Conservation (phyloP, 2,797 vertebrate species). For the Takifugu ocellatus region DNA sequence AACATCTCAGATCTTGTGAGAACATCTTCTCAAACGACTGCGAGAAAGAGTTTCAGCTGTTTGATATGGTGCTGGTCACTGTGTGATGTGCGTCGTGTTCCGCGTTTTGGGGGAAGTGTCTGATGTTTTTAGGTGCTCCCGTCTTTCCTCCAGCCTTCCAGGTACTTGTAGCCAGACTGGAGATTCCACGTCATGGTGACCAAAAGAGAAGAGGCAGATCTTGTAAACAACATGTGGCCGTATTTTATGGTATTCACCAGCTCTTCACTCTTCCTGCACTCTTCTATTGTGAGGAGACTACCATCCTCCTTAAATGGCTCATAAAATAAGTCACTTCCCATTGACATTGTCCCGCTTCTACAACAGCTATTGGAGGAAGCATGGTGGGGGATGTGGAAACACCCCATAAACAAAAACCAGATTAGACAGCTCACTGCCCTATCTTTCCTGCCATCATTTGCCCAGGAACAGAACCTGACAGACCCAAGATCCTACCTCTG, state of each 20-base stretch:
- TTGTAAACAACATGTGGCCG: slow-evolving; percentile 69
- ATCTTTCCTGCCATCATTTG: slow-evolving; percentile 73
- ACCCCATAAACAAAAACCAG: slow-evolving; percentile 74
- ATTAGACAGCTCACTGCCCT: slow-evolving; percentile 72
- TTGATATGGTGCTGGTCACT: no score
- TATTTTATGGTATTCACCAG: slow-evolving; percentile 59
- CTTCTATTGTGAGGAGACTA: slow-evolving; percentile 54
- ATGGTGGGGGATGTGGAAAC: slow-evolving; percentile 62
- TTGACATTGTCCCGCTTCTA: slow-evolving; percentile 70
- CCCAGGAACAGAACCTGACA: slow-evolving; percentile 58
- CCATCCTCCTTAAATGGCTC: slow-evolving; percentile 70
- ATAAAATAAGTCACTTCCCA: slow-evolving; percentile 79
- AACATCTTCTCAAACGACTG: slow-evolving; percentile 4
- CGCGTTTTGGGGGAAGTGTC: no score
- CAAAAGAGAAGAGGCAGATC: slow-evolving; percentile 57
- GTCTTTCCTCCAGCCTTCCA: no score
- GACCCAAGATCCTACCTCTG: slow-evolving; percentile 55
- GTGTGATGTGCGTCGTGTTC: no score
- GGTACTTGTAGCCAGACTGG: slow-evolving; percentile 31
- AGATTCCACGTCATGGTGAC: slow-evolving; percentile 47
- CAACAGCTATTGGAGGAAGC: slow-evolving; percentile 63
- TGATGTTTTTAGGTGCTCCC: no score
- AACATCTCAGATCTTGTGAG: slow-evolving; percentile 49
- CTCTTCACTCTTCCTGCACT: slow-evolving; percentile 30
- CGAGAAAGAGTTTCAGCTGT: no score